phyloP scores from a whole-genome alignment of 2,113 vertebrate species.

The Calidris pugnax region DNA sequence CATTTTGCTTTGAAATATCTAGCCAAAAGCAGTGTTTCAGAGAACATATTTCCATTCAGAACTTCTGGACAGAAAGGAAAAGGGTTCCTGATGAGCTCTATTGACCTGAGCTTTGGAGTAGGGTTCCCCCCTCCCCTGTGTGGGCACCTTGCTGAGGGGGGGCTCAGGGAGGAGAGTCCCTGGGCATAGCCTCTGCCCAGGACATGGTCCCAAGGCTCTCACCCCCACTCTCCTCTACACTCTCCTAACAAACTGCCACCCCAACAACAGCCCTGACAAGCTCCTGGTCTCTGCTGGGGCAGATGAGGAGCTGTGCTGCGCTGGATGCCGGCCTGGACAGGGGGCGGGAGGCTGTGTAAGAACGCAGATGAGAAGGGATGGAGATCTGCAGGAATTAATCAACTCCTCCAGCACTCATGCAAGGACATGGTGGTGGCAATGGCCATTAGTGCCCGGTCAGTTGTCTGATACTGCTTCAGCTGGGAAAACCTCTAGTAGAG shows the following conservation, averaged over 20 bases:
- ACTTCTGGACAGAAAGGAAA: background rate
- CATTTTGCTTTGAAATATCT: background rate
- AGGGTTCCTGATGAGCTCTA: background rate
- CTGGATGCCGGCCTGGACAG: background rate
- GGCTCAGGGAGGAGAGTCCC: background rate
- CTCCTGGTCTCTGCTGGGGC: background rate
- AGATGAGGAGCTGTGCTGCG: background rate
- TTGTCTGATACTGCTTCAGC: background rate
- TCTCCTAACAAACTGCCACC: background rate
- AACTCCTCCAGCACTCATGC: background rate
- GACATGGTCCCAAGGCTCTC: background rate
- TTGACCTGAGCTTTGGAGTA: background rate
- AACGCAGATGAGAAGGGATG: background rate
- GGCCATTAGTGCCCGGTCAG: background rate
- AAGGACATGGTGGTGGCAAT: background rate
- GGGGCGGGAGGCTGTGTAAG: background rate
- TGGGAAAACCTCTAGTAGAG: background rate
- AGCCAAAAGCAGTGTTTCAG: background rate
- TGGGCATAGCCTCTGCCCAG: background rate
- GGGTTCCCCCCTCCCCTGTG: background rate
- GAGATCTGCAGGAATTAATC: background rate
- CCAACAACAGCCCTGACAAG: background rate
- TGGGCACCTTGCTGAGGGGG: background rate
- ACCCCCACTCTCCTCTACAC: background rate
- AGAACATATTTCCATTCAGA: background rate